Conservation (phyloP, 2,888 invertebrate species). For the Apotomis capreana region DNA sequence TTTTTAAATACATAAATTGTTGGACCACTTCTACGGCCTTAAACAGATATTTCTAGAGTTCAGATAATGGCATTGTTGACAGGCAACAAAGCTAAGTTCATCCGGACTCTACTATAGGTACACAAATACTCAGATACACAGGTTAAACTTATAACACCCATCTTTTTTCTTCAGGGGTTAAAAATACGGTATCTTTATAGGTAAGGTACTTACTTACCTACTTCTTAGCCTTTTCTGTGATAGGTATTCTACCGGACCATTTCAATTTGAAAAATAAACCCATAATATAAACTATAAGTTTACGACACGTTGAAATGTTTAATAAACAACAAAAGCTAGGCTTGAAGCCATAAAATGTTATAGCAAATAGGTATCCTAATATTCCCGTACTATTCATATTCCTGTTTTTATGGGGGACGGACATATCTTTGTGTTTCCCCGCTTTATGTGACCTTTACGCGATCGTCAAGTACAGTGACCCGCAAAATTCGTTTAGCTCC, state of each 20-base stretch:
- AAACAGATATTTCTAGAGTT: no score
- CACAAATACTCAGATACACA: no score
- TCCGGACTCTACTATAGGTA: no score
- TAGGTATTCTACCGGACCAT: background rate
- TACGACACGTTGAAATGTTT: slow-evolving; percentile 52
- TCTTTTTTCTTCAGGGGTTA: no score
- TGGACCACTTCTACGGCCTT: no score
- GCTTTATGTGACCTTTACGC: slow-evolving; percentile 73
- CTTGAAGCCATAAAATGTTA: slow-evolving; percentile 68
- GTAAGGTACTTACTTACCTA: no score
- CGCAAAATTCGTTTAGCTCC: slow-evolving; percentile 57
- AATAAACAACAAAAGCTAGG: slow-evolving; percentile 63
- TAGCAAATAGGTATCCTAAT: slow-evolving; percentile 60
- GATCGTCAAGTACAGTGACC: slow-evolving; percentile 61
- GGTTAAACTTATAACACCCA: no score
- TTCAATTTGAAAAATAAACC: background rate
- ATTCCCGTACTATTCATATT: slow-evolving; percentile 70
- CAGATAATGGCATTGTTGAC: no score
- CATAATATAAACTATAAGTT: slow-evolving; percentile 17
- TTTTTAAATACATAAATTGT: no score
- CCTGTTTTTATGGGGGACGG: slow-evolving; percentile 71
- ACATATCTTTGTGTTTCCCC: slow-evolving; percentile 71
- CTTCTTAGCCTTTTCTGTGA: no score
- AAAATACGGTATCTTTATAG: no score
- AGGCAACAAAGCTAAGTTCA: no score